phyloP scores from a whole-genome alignment of 2,888 invertebrate species.

The Morpho deidamia region DNA sequence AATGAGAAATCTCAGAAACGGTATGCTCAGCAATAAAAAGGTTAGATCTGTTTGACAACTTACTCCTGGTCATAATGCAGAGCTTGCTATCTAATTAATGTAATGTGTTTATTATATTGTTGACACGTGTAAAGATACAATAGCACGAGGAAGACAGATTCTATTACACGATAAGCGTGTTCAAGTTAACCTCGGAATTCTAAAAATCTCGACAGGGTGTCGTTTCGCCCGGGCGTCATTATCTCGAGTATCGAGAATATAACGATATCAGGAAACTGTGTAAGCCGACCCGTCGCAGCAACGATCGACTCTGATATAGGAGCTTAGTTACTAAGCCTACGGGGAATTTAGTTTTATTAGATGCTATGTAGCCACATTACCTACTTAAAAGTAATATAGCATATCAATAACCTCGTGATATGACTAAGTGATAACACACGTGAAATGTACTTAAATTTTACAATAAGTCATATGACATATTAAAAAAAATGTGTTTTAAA shows the following conservation, averaged over 20 bases:
- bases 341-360: conserved; percentile 5
- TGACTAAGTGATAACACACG: too few relatives aligned
- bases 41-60: too few relatives aligned
- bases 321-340: conserved; percentile 20
- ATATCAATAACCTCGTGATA: not conserved
- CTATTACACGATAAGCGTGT: conserved; percentile 15
- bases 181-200: conserved; percentile 31
- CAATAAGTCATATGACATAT: not conserved
- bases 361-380: not conserved
- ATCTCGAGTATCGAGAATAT: conserved; percentile 33
- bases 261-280: conserved; percentile 37
- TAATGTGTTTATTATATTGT: too few relatives aligned
- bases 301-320: conserved; percentile 27
- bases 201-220: conserved; percentile 35
- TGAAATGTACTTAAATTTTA: not conserved
- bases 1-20: too few relatives aligned
- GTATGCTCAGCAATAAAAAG: too few relatives aligned
- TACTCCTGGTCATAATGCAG: too few relatives aligned
- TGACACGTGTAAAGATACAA: not conserved
- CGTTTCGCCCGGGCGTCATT: conserved; percentile 22
- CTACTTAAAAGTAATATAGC: not conserved
- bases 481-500: not conserved
- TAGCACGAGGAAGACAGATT: not conserved
- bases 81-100: too few relatives aligned
- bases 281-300: conserved; percentile 28